Conservation (phyloP, 2,113 vertebrate genomes). For the Heterotis niloticus region DNA sequence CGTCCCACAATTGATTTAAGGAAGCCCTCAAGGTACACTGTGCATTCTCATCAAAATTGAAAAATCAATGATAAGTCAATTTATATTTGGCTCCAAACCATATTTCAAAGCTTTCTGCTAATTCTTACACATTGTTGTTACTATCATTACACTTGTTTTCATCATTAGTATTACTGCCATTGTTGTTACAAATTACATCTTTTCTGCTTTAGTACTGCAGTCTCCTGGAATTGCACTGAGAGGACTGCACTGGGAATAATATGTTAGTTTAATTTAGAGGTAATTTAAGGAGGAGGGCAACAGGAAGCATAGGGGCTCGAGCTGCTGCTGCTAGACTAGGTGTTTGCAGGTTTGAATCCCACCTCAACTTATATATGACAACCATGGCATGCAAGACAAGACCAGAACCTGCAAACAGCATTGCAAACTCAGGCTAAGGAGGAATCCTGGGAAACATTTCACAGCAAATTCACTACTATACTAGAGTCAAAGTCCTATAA, state of each 20-base stretch:
- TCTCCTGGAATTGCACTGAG: neutral
- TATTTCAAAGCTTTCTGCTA: slow-evolving; percentile 21
- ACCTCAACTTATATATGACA: no score
- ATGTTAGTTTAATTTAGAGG: slow-evolving; percentile 1
- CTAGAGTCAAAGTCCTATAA: no score
- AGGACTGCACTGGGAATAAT: neutral
- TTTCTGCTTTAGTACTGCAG: neutral
- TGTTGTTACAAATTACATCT: neutral
- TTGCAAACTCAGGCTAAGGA: no score
- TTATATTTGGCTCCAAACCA: slow-evolving; percentile 25
- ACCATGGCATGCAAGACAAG: no score
- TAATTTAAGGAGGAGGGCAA: neutral
- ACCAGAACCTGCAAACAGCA: no score
- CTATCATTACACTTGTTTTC: slow-evolving; percentile 16
- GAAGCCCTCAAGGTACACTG: slow-evolving; percentile 27
- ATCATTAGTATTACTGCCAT: slow-evolving; percentile 1
- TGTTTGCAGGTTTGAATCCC: no score
- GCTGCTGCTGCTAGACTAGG: no score
- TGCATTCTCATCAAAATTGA: slow-evolving; percentile 34
- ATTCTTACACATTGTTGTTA: slow-evolving; percentile 16
- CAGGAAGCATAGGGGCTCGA: no score
- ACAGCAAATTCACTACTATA: no score
- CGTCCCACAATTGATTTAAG: slow-evolving; percentile 32
- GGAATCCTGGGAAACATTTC: no score
- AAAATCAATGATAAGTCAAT: slow-evolving; percentile 32